Conservation (phyloP, 1,140 invertebrate species). For the Thaumetopoea pityocampa region DNA sequence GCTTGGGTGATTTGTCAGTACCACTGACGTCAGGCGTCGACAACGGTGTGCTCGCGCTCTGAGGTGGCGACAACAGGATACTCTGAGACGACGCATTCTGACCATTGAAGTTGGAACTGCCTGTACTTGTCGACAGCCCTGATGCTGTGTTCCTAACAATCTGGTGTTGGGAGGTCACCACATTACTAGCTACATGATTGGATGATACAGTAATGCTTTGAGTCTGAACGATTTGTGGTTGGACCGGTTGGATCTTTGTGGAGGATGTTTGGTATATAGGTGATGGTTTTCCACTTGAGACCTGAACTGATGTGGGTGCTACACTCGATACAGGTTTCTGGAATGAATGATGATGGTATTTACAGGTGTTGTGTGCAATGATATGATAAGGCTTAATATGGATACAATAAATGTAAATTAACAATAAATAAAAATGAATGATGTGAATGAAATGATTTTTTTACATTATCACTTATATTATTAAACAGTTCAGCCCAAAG, state of each 20-base stretch:
- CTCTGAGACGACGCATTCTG: conserved; percentile 71
- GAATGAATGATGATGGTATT: conserved; percentile 71
- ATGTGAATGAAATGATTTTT: too few relatives aligned
- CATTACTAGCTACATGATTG: conserved; percentile 62
- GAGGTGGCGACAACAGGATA: conserved; percentile 76
- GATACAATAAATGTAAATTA: too few relatives aligned
- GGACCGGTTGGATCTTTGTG: conserved; percentile 87
- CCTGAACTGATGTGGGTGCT: conserved; percentile 83
- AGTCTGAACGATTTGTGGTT: conserved; percentile 82
- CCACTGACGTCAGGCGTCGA: conserved; percentile 75
- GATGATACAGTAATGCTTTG: conserved; percentile 59
- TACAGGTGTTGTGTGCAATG: conserved; percentile 53
- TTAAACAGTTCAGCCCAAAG: too few relatives aligned
- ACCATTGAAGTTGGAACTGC: conserved; percentile 43
- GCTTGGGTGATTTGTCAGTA: conserved; percentile 77
- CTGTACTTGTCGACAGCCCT: conserved; percentile 53
- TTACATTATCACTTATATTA: too few relatives aligned
- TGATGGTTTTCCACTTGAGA: conserved; percentile 80
- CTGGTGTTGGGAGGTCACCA: conserved; percentile 67
- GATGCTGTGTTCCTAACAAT: conserved; percentile 70
- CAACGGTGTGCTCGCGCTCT: conserved; percentile 76
- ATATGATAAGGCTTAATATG: too few relatives aligned
- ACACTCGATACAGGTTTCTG: conserved; percentile 87
- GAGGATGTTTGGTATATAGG: conserved; percentile 88
- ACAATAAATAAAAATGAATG: too few relatives aligned